Evolutionary conservation across 2,113 vertebrate species (phyloP), one percentile per base, ranked within the genome.

Genomic region (Fulica atra): DNA sequence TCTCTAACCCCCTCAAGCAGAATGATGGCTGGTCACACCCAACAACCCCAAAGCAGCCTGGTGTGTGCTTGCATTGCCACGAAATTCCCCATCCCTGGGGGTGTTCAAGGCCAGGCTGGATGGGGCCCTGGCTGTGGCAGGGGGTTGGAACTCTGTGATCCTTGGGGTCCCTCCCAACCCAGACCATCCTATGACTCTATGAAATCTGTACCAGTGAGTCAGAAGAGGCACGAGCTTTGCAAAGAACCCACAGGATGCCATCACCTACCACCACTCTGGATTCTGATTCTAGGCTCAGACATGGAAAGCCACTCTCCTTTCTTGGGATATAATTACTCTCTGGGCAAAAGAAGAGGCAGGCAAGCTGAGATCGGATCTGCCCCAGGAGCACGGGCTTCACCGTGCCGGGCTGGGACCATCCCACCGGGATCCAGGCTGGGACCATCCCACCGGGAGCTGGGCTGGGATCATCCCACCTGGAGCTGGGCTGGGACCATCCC

Each of bases 1-100:
- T 61, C 79, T 68, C 53, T 64, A 51, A 29, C 16, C 26, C 11
- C 35, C 3, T 17, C 17, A 10, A 18, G 23, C 53, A 56, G 46
- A 76, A 63, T 3, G 0, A 28, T 21, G 63, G 21, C 24, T 28
- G 12, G 40, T 23, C 2, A 2, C 3, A 0, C 33, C 25, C 63
- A 56, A 19, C 0, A 0, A 65, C 69, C 40, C 44, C 59, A 40
- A 21, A 48, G 56, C 64, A 57, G 70, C 65, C 54, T 19, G 11
- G 19, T 7, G 16, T 0, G 0, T 16, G 57, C 23, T 85, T 5
- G 2, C 11, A 38, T 10, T 11, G 13, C 53, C 5, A 46, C 16
- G 17, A 46, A 46, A 46, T 46, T 46, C 44, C 17, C 44, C 44
- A 46, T 46, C 44, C 44, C 44, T 46, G 7, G 17, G 44, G 44